These are phyloP conservation scores for Leptopilina myrica DNA, from an alignment of 2,888 invertebrate species.

Conservation along the genomic window DNA sequence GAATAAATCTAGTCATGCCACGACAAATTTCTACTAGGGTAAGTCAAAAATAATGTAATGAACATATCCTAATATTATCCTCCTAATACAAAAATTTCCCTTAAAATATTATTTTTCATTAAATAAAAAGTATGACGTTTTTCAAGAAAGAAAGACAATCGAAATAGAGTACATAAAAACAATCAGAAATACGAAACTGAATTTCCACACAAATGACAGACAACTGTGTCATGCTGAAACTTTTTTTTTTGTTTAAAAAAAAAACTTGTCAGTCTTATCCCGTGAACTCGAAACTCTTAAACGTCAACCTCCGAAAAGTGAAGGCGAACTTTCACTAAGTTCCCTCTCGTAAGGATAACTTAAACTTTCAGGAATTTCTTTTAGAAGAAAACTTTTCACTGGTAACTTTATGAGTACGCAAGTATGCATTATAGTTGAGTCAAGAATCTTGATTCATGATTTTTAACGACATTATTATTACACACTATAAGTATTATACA, in stretches of 20 bases:
- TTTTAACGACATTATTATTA: background rate
- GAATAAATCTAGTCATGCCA: too few species aligned
- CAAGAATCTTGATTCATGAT: slow-evolving; percentile 17
- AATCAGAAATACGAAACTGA: too few species aligned
- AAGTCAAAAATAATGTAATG: too few species aligned
- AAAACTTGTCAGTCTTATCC: slow-evolving; percentile 7
- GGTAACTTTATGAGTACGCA: slow-evolving; percentile 46
- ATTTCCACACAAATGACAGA: background rate
- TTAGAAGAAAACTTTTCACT: slow-evolving; percentile 56
- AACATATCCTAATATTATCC: too few species aligned
- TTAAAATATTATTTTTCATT: too few species aligned
- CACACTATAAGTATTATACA: background rate
- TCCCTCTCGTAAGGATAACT: slow-evolving; percentile 53
- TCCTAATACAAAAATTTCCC: too few species aligned
- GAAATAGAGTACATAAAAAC: too few species aligned
- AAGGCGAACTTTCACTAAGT: slow-evolving; percentile 58
- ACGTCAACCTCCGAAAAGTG: slow-evolving; percentile 47
- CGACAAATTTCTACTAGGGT: too few species aligned
- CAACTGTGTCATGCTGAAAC: slow-evolving; percentile 32
- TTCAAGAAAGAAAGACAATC: too few species aligned
- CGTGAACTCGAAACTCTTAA: slow-evolving; percentile 31
- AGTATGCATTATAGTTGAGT: slow-evolving; percentile 19
- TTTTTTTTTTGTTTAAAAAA: slow-evolving; percentile 29
- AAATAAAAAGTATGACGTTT: too few species aligned
- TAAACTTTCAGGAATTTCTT: slow-evolving; percentile 56